These are phyloP conservation scores for Ctenosaura bakeri DNA, from an alignment of 2,797 vertebrate species.

Conservation along the genomic window DNA sequence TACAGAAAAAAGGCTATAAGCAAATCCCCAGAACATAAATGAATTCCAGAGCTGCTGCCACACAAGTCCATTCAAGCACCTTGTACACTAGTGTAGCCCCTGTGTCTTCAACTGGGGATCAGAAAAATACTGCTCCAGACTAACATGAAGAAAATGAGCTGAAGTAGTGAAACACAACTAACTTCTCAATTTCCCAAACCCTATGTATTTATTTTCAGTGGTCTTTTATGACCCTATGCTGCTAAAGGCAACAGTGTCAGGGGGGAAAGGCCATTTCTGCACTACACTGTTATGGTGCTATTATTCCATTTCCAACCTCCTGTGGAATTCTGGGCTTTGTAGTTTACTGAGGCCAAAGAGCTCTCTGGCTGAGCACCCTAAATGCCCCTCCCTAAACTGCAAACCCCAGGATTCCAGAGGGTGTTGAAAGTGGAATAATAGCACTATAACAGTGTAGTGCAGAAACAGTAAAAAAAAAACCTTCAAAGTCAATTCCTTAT, in stretches of 20 bases:
- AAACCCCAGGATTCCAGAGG: too few relatives aligned
- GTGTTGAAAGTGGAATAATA: too few relatives aligned
- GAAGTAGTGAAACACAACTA: neutral
- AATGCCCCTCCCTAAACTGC: too few relatives aligned
- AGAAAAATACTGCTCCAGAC: neutral
- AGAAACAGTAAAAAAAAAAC: neutral
- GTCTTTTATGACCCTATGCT: slow-evolving; percentile 49
- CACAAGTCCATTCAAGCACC: neutral
- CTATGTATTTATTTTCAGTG: slow-evolving; percentile 29
- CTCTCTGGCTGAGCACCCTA: too few relatives aligned
- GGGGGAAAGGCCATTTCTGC: too few relatives aligned
- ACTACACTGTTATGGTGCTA: too few relatives aligned
- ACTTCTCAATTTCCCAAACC: slow-evolving; percentile 61
- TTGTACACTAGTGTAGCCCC: neutral
- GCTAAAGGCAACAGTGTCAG: neutral
- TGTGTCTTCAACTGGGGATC: neutral
- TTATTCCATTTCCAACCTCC: too few relatives aligned
- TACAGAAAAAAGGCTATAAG: neutral
- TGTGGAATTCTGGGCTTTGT: too few relatives aligned
- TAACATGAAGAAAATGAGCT: neutral
- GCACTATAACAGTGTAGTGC: too few relatives aligned
- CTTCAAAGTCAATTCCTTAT: slow-evolving; percentile 1
- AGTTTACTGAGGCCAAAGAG: too few relatives aligned
- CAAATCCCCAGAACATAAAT: neutral
- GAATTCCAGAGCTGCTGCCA: neutral